A percentile compares a stretch with the other conserved stretches of the same genome.
Conservation (phyloP, 2,888 invertebrate genomes). For the Amphipoea lucens region DNA sequence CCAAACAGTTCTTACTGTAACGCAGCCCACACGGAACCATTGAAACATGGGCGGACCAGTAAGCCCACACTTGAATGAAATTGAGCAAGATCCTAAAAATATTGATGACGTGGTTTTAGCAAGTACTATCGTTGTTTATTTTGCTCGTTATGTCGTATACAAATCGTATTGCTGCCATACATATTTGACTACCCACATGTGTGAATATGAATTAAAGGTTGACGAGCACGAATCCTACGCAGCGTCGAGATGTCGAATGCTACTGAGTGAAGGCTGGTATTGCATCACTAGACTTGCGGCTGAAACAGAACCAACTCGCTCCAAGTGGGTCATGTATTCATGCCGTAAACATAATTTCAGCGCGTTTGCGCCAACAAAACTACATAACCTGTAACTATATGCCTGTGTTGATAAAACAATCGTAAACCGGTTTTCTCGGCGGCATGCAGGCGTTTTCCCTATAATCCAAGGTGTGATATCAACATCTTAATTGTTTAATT, state of each 20-base stretch:
- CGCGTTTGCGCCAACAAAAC: conserved; percentile 70
- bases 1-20: conserved; percentile 71
- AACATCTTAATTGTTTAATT: conserved; percentile 43
- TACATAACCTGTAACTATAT: conserved; percentile 64
- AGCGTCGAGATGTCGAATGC: conserved; percentile 69
- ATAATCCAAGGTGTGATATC: conserved; percentile 54
- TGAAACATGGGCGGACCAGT: conserved; percentile 82
- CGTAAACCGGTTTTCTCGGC: conserved; percentile 79
- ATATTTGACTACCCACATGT: conserved; percentile 59
- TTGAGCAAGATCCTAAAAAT: conserved; percentile 80
- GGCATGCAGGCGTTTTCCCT: conserved; percentile 59
- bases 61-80: conserved; percentile 78
- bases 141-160: conserved; percentile 62
- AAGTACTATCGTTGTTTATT: conserved; percentile 69
- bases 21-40: conserved; percentile 75
- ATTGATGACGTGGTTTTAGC: conserved; percentile 78
- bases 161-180: conserved; percentile 58
- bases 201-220: conserved; percentile 67
- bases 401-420: conserved; percentile 79
- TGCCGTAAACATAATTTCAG: conserved; percentile 82
- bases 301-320: conserved; percentile 81
- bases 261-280: conserved; percentile 74
- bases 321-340: conserved; percentile 87
- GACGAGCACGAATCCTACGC: conserved; percentile 69
- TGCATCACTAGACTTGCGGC: conserved; percentile 80